Base-by-base conservation (phyloP, 1,140 invertebrate genomes). In the Spodoptera litura region DNA sequence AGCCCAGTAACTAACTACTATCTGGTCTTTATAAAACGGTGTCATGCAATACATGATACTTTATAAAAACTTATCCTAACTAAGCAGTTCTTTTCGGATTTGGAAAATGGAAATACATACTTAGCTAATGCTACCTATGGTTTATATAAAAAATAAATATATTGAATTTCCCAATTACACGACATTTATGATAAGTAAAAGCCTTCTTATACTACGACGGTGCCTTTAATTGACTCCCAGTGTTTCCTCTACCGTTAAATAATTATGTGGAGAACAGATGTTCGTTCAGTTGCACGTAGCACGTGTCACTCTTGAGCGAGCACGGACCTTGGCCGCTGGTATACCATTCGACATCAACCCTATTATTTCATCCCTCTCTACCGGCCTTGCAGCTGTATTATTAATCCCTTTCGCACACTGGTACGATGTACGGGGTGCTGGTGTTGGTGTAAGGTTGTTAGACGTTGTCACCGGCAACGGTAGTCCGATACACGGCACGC, bases 381-480 rank as follows among this genome's bases (percentile, higher is more conserved):
- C 78, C 83, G 66, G 56, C 27, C 35, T 49, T 31, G 59, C 38
- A 71, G 49, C 73, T 64, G 70, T 85, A 87, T 89, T 64, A 79
- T 86, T 81, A 81, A 79, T 93, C 89, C 87, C 86, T 89, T 70
- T 92, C 85, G 64, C 80, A 83, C 82, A 62, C 83, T 72, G 78
- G 80, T 85, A 86, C 84, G 80, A 73, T 81, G 85, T 80, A 75
- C 83, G 82, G 86, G 85, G 87, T 89, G 83, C 81, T 87, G 84
- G 85, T 91, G 86, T 86, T 87, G 86, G 85, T 89, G 84, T 78
- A 89, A 89, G 89, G 91, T 90, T 93, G 91, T 94, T 93, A 87
- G 83, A 86, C 87, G 91, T 94, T 92, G 93, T 90, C 90, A 90
- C 64, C 64, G 85, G 93, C 93, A 94, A 94, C 93, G 87, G 89